These are phyloP conservation scores for Alitta virens DNA, from an alignment of 2,888 invertebrate genomes.

Conservation along the genomic window DNA sequence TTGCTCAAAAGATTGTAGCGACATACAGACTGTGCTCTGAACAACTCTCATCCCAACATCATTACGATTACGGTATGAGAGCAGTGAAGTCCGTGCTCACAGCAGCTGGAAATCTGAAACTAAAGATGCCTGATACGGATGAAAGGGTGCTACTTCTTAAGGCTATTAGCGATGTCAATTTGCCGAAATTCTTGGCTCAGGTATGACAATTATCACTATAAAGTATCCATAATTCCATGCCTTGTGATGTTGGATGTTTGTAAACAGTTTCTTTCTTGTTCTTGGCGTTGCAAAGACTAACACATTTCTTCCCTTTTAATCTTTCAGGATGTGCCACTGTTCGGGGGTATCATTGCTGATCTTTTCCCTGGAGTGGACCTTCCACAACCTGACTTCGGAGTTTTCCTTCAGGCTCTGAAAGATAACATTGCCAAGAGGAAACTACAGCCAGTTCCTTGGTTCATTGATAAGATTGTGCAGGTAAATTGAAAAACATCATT, in stretches of 20 bases:
- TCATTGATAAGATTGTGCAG: conserved; percentile 66
- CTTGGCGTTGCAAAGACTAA: background rate
- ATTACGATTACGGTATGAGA: conserved; percentile 61
- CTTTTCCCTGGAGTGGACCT: conserved; percentile 55
- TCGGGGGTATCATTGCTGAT: conserved; percentile 58
- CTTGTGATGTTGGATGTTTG: too few species aligned
- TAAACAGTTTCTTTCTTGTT: background rate
- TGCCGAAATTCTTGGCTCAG: conserved; percentile 58
- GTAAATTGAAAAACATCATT: conserved; percentile 30
- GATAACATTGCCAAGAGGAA: conserved; percentile 51
- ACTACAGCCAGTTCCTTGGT: conserved; percentile 56
- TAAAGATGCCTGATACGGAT: conserved; percentile 52
- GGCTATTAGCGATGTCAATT: conserved; percentile 58
- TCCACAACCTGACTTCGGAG: conserved; percentile 54
- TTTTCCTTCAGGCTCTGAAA: conserved; percentile 53
- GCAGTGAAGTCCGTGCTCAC: conserved; percentile 58
- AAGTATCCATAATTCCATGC: too few species aligned
- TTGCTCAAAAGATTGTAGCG: conserved; percentile 57
- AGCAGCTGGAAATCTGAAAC: conserved; percentile 57
- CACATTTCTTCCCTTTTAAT: background rate
- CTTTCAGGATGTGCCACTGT: conserved; percentile 56
- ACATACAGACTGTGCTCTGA: conserved; percentile 57
- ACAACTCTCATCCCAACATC: conserved; percentile 58
- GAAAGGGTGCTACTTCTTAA: conserved; percentile 56
- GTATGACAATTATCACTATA: too few species aligned